Base-by-base conservation (phyloP, 2,113 vertebrate genomes). In the Amia ocellicauda region DNA sequence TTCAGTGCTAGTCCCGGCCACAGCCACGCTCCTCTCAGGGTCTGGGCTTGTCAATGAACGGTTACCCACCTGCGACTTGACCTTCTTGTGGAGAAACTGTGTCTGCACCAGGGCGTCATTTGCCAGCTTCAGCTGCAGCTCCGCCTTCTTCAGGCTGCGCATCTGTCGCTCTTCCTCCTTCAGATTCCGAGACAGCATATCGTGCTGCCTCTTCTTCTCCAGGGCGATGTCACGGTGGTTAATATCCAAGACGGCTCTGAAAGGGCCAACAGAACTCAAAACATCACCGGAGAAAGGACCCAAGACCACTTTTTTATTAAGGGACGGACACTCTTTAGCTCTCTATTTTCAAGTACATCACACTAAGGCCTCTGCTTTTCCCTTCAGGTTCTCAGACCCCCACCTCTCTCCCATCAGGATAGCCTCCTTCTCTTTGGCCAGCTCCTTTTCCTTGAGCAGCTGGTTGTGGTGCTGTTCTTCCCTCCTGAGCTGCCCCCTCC, bases 31-130 rank as follows among this genome's bases (percentile, higher is more conserved):
- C n/a, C n/a, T n/a, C n/a, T n/a, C n/a, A n/a, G n/a, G n/a, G n/a
- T n/a, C n/a, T n/a, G n/a, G n/a, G n/a, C n/a, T n/a, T n/a, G n/a
- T n/a, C n/a, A n/a, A n/a, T n/a, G n/a, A n/a, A n/a, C n/a, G n/a
- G n/a, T n/a, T n/a, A 68, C 75, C 70, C 65, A 94, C 95, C 94
- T 97, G 89, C 36, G 84, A 54, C 14, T 88, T 85, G n/a, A 91
- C 72, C 58, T 85, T 83, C 22, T 78, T 74, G 68, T 88, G 78
- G 60, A 78, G 52, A 0, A 83, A 64, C 59, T 89, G 87, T 11
- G 79, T 83, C 59, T 81, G 78, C 53, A 71, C 26, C 20, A 96
- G 79, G 7, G 88, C 74, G 31, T 94, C 90, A 3, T 27, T 71
- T 55, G 92, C 83, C n/a, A 67, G 59, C 61, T 87, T 80, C 69